These are phyloP conservation scores for Andrena minutula DNA, from an alignment of 2,888 invertebrate genomes.

Conservation along the genomic window DNA sequence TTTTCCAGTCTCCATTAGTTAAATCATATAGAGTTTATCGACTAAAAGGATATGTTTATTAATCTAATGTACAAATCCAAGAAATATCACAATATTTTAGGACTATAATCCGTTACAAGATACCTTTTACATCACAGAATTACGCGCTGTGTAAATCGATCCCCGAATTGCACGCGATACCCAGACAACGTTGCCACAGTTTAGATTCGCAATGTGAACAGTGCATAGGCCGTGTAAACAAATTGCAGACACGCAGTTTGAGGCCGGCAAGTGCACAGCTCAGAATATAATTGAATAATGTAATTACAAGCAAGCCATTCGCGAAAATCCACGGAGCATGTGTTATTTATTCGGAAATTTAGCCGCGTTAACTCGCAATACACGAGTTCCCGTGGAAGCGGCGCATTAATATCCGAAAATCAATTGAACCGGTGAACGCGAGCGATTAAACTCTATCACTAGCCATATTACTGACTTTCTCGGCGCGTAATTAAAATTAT, in stretches of 20 bases:
- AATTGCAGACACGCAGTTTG: slow-evolving; percentile 1
- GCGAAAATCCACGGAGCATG: slow-evolving; percentile 30
- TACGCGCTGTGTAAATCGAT: not conserved
- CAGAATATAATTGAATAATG: slow-evolving; percentile 30
- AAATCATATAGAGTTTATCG: no score
- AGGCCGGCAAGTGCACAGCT: slow-evolving; percentile 7
- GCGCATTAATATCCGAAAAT: slow-evolving; percentile 63
- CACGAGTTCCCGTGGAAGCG: slow-evolving; percentile 24
- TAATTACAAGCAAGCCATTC: slow-evolving; percentile 18
- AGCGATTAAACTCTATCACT: slow-evolving; percentile 59
- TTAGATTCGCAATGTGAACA: not conserved
- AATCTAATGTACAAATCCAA: no score
- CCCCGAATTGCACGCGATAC: not conserved
- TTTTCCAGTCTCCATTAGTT: no score
- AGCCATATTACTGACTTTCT: slow-evolving; percentile 54
- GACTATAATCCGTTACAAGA: no score
- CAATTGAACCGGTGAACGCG: slow-evolving; percentile 54
- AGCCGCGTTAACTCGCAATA: slow-evolving; percentile 51
- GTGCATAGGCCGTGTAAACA: not conserved
- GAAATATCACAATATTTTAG: no score
- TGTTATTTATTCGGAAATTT: slow-evolving; percentile 61
- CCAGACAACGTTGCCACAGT: not conserved
- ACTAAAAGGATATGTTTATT: no score
- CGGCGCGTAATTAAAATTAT: slow-evolving; percentile 53
- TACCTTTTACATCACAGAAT: no score